Conservation (phyloP, 1,140 invertebrate species). For the Penaeus vannamei region DNA sequence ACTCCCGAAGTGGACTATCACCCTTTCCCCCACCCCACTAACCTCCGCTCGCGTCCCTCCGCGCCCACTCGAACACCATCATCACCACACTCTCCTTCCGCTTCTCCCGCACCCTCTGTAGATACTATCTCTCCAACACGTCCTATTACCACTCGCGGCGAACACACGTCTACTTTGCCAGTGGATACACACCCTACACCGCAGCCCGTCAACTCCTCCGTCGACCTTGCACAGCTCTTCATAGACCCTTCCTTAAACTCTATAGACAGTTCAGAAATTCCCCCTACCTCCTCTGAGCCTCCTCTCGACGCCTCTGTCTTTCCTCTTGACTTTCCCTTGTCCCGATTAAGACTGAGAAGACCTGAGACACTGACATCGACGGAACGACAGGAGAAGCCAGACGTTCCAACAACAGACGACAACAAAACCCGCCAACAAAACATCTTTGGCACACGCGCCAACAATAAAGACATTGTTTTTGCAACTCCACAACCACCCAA, state of each 20-base stretch:
- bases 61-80: background rate
- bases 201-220: background rate
- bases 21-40: background rate
- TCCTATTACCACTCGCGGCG: background rate
- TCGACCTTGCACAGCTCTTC: background rate
- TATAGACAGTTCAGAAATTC: background rate
- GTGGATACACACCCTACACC: background rate
- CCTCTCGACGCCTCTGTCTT: constrained; percentile 26
- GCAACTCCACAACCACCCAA: constrained; percentile 26
- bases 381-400: background rate
- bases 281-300: no score
- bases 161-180: no score
- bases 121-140: background rate
- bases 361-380: background rate
- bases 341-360: background rate
- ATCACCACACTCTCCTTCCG: background rate
- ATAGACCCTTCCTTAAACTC: background rate
- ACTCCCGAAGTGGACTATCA: no score
- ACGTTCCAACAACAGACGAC: constrained; percentile 23
- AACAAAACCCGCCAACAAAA: constrained; percentile 21
- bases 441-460: constrained; percentile 21
- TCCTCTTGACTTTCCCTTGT: background rate
- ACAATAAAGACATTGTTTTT: constrained; percentile 49
- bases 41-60: background rate
- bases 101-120: background rate